A percentile compares a stretch with the other conserved stretches of the same genome.
Conservation (phyloP, 1,140 invertebrate species). For the Himalopsyche phryganea region DNA sequence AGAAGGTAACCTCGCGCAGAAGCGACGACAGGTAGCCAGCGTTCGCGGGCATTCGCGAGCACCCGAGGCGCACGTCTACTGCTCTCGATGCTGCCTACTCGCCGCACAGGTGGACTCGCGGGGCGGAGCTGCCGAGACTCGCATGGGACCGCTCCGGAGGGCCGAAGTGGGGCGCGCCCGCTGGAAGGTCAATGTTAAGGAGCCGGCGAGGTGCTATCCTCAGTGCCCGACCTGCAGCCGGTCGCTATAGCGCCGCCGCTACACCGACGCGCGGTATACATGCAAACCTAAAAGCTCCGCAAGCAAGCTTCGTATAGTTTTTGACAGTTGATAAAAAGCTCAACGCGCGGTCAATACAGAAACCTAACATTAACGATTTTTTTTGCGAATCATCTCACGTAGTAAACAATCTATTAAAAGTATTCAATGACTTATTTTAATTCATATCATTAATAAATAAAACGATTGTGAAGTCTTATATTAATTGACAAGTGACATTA, state of each 20-base stretch:
- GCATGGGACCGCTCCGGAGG: background rate
- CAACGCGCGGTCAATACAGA: too few species aligned
- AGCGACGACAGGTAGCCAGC: slow-evolving; percentile 12
- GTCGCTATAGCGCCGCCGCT: slow-evolving; percentile 15
- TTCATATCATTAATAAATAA: too few species aligned
- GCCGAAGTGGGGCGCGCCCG: slow-evolving; percentile 8
- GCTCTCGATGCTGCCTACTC: background rate
- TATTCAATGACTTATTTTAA: too few species aligned
- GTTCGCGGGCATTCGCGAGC: background rate
- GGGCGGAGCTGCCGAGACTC: slow-evolving; percentile 12
- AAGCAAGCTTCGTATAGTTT: too few species aligned
- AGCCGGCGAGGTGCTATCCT: slow-evolving; percentile 22
- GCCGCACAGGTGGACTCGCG: slow-evolving; percentile 21
- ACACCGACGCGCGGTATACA: slow-evolving; percentile 11
- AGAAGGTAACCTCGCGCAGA: background rate
- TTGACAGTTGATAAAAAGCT: too few species aligned
- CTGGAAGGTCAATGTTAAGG: slow-evolving; percentile 35
- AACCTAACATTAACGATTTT: too few species aligned
- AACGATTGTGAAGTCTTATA: too few species aligned
- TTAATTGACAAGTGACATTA: too few species aligned
- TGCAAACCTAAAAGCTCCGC: slow-evolving; percentile 3
- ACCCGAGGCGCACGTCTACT: slow-evolving; percentile 8
- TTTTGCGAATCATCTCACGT: too few species aligned
- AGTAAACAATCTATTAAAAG: too few species aligned
- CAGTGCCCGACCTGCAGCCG: slow-evolving; percentile 28